Conservation (phyloP, 2,797 vertebrate genomes). For the Graptemys geographica region DNA sequence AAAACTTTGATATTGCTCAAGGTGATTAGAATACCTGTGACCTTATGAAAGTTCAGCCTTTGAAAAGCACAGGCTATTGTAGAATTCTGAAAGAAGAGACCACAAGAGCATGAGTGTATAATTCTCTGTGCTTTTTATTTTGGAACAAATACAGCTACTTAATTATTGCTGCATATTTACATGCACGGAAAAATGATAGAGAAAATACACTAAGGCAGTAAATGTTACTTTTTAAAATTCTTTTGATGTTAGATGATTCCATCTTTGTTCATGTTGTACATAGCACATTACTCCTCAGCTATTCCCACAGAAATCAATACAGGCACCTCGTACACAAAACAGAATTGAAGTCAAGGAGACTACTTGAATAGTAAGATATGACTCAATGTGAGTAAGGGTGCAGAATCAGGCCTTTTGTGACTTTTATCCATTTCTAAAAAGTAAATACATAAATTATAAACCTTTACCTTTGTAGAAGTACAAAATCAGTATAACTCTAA, state of each 20-base stretch:
- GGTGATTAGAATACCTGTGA: conserved; percentile 76
- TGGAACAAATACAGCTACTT: background rate
- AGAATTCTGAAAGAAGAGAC: background rate
- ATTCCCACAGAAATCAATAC: fast-evolving
- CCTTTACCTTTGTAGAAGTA: background rate
- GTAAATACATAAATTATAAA: background rate
- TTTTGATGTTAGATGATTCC: background rate
- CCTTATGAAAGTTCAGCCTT: conserved; percentile 54
- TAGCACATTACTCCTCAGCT: background rate
- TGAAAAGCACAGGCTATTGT: conserved; percentile 4
- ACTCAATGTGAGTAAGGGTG: fast-evolving
- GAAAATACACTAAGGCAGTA: background rate
- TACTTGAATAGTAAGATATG: background rate
- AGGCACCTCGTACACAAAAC: background rate
- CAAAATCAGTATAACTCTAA: background rate
- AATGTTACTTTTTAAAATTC: background rate
- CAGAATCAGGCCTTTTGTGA: background rate
- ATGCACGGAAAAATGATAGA: background rate
- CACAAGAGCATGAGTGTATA: background rate
- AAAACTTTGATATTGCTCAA: conserved; percentile 72
- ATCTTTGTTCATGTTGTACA: background rate
- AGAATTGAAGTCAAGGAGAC: background rate
- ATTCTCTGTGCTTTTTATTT: background rate
- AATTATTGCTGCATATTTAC: background rate
- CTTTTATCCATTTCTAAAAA: background rate